Conservation (phyloP, 2,113 vertebrate species). For the Gymnobelideus leadbeateri region DNA sequence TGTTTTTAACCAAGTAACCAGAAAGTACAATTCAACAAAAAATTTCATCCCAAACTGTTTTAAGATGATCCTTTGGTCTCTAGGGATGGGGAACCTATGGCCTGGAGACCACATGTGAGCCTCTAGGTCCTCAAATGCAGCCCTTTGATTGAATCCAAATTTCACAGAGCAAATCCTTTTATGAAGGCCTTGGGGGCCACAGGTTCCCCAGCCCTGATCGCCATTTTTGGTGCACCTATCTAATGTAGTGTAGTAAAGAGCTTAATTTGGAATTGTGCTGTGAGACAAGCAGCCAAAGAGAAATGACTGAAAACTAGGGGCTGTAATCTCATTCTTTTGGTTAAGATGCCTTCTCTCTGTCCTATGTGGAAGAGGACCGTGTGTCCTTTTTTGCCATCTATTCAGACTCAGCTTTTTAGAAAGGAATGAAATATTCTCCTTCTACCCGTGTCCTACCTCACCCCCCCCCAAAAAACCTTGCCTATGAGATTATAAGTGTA, state of each 20-base stretch:
- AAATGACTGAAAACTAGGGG: conserved; percentile 42
- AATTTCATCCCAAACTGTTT: conserved; percentile 59
- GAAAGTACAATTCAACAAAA: conserved; percentile 63
- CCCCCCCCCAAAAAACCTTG: conserved; percentile 20
- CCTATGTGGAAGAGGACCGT: conserved; percentile 18
- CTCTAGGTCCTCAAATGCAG: no score
- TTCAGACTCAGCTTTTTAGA: conserved; percentile 10
- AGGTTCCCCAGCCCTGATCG: no score
- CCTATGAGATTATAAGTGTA: conserved; percentile 32
- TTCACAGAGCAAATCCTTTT: no score
- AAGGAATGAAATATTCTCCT: not conserved
- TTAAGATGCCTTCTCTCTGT: not conserved
- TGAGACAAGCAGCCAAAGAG: conserved; percentile 44
- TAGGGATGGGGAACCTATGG: no score
- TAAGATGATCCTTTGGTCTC: not conserved
- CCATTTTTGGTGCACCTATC: not conserved
- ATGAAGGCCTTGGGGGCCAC: no score
- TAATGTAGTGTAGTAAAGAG: conserved; percentile 28
- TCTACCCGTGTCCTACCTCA: not conserved
- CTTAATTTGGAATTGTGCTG: conserved; percentile 54
- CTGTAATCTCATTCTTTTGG: conserved; percentile 9
- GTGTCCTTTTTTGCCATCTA: conserved; percentile 25
- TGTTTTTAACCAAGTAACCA: conserved; percentile 60
- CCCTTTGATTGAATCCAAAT: no score
- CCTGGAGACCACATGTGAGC: no score